A percentile compares a stretch with the other conserved stretches of the same genome.
Evolutionary conservation across 2,113 vertebrate species (phyloP).

Genomic region (Sigmodon hispidus): DNA sequence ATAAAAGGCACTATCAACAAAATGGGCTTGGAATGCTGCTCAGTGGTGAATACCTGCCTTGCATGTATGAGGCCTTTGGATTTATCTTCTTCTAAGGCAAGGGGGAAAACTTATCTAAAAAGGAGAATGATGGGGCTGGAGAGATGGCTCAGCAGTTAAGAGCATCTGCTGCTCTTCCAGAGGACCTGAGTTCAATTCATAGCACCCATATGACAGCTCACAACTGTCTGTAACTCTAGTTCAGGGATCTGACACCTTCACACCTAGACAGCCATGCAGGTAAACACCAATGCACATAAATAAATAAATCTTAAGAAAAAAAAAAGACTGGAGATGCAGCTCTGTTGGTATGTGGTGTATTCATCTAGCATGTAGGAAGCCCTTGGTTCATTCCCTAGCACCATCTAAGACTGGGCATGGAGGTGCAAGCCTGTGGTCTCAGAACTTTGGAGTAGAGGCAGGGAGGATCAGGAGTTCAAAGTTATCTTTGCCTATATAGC

Average conservation of each 20-base stretch:
- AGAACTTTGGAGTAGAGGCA: background rate
- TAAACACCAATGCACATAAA: too few relatives aligned
- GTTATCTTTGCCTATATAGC: background rate
- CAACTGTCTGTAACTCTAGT: too few relatives aligned
- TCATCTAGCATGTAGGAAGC: background rate
- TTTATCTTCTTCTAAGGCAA: background rate
- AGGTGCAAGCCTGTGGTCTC: background rate
- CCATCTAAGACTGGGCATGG: background rate
- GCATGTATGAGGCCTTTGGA: background rate
- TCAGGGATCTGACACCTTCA: too few relatives aligned
- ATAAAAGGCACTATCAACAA: background rate
- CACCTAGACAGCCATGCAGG: too few relatives aligned
- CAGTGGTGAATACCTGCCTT: background rate
- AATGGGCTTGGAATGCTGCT: background rate
- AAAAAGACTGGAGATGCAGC: background rate
- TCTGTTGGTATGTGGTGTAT: background rate
- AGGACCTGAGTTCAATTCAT: too few relatives aligned
- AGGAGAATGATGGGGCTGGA: too few relatives aligned
- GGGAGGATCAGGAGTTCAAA: background rate
- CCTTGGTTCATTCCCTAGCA: background rate
- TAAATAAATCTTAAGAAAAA: too few relatives aligned
- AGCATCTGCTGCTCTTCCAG: too few relatives aligned
- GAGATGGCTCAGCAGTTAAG: too few relatives aligned
- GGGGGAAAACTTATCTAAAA: background rate
- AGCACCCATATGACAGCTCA: too few relatives aligned